Evolutionary conservation across 30 jellyfish, hydroid and myxozoan species (phyloP).

Genomic region (Aurelia aurita complex sp. Pacific): DNA sequence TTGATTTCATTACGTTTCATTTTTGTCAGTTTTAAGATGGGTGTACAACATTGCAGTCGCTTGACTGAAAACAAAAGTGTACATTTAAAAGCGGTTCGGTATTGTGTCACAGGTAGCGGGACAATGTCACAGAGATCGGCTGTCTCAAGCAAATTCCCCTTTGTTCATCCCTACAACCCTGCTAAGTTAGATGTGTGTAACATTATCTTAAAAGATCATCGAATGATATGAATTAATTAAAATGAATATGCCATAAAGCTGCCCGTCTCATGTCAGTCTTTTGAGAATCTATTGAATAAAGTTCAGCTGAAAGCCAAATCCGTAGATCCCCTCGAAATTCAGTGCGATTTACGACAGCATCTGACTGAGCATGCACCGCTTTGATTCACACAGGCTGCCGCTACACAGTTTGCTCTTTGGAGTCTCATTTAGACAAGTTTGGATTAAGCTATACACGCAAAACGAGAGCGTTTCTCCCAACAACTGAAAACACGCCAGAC

Average conservation of each 20-base stretch:
- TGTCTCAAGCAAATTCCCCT: not conserved
- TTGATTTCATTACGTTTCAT: too few relatives aligned
- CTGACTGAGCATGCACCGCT: constrained; percentile 66
- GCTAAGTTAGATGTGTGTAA: constrained; percentile 61
- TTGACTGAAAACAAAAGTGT: too few relatives aligned
- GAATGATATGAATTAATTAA: constrained; percentile 48
- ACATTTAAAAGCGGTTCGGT: too few relatives aligned
- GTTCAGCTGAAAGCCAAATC: constrained; percentile 44
- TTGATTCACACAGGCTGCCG: constrained; percentile 60
- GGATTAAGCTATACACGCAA: constrained; percentile 42
- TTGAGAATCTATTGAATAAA: constrained; percentile 37
- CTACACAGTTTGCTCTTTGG: constrained; percentile 44
- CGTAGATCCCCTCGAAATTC: constrained; percentile 46
- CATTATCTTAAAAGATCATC: constrained; percentile 40
- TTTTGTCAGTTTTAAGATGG: too few relatives aligned
- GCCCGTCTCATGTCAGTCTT: constrained; percentile 62
- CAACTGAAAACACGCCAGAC: too few relatives aligned
- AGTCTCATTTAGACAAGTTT: constrained; percentile 43
- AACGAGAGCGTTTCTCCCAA: not conserved
- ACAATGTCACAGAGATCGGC: not conserved
- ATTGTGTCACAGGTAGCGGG: too few relatives aligned
- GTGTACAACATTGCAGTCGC: too few relatives aligned
- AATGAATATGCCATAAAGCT: constrained; percentile 44
- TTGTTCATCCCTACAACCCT: constrained; percentile 37
- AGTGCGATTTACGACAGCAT: constrained; percentile 35